Evolutionary conservation across 2,797 vertebrate genomes (phyloP).

Genomic region (Muscicapa comitata): DNA sequence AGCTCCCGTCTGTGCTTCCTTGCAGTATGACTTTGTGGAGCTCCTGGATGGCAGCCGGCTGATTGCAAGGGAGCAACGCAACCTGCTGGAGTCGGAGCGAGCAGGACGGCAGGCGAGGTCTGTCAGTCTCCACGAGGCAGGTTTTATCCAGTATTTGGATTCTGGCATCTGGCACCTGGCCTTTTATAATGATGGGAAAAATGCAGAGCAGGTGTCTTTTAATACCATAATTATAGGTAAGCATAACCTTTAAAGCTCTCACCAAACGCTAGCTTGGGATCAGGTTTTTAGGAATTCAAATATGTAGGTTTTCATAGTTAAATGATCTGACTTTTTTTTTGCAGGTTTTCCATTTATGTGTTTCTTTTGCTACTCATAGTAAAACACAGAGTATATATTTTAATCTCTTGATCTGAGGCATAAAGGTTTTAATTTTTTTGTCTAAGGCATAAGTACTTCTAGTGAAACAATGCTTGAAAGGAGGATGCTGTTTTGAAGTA

Average conservation of each 20-base stretch:
- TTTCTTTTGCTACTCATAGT: not conserved
- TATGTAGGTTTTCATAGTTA: not conserved
- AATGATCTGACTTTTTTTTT: not conserved
- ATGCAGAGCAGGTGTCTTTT: conserved; percentile 88
- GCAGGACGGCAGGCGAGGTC: conserved; percentile 80
- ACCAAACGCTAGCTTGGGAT: not conserved
- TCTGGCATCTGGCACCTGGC: conserved; percentile 97
- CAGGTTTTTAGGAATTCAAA: not conserved
- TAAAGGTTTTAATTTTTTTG: not conserved
- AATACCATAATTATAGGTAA: conserved; percentile 96
- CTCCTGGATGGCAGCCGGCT: conserved; percentile 94
- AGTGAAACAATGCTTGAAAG: not conserved
- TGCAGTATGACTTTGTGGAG: conserved; percentile 97
- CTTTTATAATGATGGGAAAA: conserved; percentile 96
- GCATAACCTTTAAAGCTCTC: conserved; percentile 22
- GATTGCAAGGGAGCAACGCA: conserved; percentile 89
- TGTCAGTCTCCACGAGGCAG: conserved; percentile 90
- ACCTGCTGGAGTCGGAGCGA: conserved; percentile 79
- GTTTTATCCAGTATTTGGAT: conserved; percentile 97
- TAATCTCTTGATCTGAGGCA: not conserved
- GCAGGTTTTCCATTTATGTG: not conserved
- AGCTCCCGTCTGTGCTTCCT: not conserved
- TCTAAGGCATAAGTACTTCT: not conserved
- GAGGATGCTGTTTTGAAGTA: not conserved
- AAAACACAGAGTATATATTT: not conserved